Evolutionary conservation across 2,888 invertebrate species (phyloP), one percentile per base, ranked within the genome.

Genomic region (Tromatobia lineatoria): DNA sequence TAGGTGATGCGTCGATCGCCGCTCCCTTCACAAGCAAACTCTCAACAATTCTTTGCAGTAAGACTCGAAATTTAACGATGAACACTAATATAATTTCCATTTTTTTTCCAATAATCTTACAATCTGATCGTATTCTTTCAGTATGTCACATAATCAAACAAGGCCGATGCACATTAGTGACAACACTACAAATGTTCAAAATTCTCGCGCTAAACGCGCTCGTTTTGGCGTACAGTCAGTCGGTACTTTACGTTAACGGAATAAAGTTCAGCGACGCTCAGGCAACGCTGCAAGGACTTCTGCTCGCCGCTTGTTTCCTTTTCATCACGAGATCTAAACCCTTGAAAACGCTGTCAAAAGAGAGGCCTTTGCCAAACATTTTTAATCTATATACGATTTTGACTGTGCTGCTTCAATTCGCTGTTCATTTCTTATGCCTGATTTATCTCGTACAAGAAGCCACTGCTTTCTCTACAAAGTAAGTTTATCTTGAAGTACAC

Each of bases 161-260:
- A 95, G 99, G 99, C 0, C 96, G 99, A 25, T 99, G 99, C 94
- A 99, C 99, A 0, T 95, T 99, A 82, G 99, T 99, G 23, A 99
- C 99, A 0, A 99, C 99, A 0, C 95, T 99, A 83, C 99, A 99
- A 94, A 99, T 99, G 99, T 99, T 99, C 95, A 99, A 99, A 95
- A 99, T 99, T 90, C 95, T 99, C 79, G 99, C 99, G 0, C 94
- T 99, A 76, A 99, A 99, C 94, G 99, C 99, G 0, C 95, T 99
- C 3, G 98, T 99, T 87, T 95, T 99, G 87, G 99, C 99, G 0
- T 99, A 99, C 95, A 98, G 99, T 91, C 99, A 99, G 94, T 99
- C 99, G 3, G 99, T 99, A 34, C 95, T 99, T 25, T 99, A 99
- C 93, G 95, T 99, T 87, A 99, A 99, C 93, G 99, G 99, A 15